Evolutionary conservation across 2,888 invertebrate genomes (phyloP).

Genomic region (Macrophya annulata): DNA sequence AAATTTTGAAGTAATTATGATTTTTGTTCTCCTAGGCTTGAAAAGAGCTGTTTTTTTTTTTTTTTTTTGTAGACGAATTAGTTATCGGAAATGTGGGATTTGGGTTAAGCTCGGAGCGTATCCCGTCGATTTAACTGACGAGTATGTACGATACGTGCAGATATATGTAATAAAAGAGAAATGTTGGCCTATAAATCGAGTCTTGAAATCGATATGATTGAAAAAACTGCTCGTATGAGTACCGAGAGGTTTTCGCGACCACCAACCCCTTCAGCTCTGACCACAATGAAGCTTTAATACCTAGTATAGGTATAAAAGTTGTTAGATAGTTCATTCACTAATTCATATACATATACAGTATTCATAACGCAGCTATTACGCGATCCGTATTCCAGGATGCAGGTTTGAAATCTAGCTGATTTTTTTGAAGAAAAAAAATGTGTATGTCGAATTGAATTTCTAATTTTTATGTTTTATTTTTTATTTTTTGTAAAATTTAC

Average conservation of each 20-base stretch:
- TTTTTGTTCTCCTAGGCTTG: not conserved
- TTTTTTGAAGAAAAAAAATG: not conserved
- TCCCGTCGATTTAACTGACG: slow-evolving; percentile 11
- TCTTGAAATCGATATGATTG: not conserved
- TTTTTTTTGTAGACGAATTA: not conserved
- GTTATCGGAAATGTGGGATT: slow-evolving; percentile 1
- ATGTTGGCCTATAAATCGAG: slow-evolving; percentile 12
- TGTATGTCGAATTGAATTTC: not conserved
- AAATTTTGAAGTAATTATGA: not conserved
- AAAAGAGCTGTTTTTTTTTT: not conserved
- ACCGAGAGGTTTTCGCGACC: not conserved
- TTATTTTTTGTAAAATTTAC: not conserved
- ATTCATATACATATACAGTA: not conserved
- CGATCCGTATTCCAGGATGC: not conserved
- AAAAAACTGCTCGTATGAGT: not conserved
- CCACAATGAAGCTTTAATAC: not conserved
- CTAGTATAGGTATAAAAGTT: too few species aligned
- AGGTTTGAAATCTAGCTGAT: not conserved
- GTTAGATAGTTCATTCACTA: slow-evolving; percentile 12
- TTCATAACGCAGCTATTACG: slow-evolving; percentile 12
- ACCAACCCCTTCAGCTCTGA: not conserved
- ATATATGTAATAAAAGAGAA: not conserved
- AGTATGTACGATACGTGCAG: not conserved
- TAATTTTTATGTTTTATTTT: not conserved
- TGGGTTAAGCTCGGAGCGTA: slow-evolving; percentile 1